Conservation (phyloP, 1,140 invertebrate species). For the Mizuhopecten yessoensis region DNA sequence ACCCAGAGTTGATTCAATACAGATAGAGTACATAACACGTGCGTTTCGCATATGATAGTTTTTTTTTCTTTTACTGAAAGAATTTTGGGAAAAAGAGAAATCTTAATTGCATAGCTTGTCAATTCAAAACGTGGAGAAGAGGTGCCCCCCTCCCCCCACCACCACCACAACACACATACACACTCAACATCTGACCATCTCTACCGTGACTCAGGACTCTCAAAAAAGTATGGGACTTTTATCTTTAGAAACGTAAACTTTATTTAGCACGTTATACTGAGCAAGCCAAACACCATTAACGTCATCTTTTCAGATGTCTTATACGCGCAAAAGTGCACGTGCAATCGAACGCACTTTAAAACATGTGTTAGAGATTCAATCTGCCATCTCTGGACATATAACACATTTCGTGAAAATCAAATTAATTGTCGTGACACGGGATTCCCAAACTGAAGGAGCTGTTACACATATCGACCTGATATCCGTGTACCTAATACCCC, state of each 20-base stretch:
- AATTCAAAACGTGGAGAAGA: background rate
- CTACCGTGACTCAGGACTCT: too few relatives aligned
- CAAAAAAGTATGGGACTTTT: too few relatives aligned
- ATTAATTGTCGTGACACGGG: constrained; percentile 10
- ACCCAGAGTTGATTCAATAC: background rate
- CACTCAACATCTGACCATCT: too few relatives aligned
- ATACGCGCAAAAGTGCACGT: background rate
- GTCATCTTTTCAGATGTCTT: background rate
- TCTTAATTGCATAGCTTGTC: background rate
- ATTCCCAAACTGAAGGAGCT: background rate
- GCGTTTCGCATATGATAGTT: background rate
- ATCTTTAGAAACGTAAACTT: too few relatives aligned
- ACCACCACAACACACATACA: too few relatives aligned
- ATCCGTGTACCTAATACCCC: background rate
- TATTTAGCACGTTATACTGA: background rate
- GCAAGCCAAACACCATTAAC: background rate
- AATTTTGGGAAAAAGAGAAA: background rate
- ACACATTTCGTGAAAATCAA: constrained; percentile 28
- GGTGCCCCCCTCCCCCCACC: too few relatives aligned
- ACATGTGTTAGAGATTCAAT: constrained; percentile 27
- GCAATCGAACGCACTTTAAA: background rate
- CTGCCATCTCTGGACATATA: constrained; percentile 14
- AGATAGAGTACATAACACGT: background rate
- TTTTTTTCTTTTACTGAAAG: background rate
- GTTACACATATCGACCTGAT: background rate